phyloP scores from a whole-genome alignment of 2,888 invertebrate genomes.

The Drosophila barbarae region DNA sequence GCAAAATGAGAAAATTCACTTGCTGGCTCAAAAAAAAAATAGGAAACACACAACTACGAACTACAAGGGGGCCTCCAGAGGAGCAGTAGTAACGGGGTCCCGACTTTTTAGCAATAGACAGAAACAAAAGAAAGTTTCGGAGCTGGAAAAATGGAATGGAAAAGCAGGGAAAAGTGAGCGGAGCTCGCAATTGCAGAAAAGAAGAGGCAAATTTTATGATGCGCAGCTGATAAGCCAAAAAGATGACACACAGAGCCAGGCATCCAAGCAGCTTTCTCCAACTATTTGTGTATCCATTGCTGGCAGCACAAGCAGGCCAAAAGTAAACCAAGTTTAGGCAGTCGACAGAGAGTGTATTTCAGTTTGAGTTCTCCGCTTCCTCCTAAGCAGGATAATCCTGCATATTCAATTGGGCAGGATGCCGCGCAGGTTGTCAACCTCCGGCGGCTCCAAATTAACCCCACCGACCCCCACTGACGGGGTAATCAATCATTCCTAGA shows the following conservation, averaged over 20 bases:
- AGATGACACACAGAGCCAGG: constrained; percentile 61
- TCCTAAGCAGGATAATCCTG: constrained; percentile 18
- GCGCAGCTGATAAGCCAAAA: constrained; percentile 71
- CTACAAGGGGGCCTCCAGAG: constrained; percentile 7
- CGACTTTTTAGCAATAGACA: constrained; percentile 45
- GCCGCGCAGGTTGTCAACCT: constrained; percentile 12
- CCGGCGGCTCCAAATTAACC: neutral
- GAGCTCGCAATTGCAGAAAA: constrained; percentile 58
- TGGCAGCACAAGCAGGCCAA: constrained; percentile 17
- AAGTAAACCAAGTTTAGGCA: constrained; percentile 24
- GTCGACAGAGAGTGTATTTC: neutral
- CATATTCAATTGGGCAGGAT: constrained; percentile 5
- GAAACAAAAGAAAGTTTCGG: constrained; percentile 47
- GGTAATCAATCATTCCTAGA: constrained; percentile 21
- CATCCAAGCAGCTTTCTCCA: constrained; percentile 37
- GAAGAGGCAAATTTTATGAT: constrained; percentile 63
- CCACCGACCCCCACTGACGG: neutral
- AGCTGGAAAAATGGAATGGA: constrained; percentile 13
- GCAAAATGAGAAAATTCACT: constrained; percentile 75
- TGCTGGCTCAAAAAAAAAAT: constrained; percentile 40
- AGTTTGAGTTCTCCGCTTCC: no score
- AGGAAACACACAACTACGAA: constrained; percentile 22
- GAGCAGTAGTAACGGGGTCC: constrained; percentile 42
- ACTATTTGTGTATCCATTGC: constrained; percentile 30
- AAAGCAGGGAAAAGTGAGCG: constrained; percentile 61